phyloP scores from a whole-genome alignment of 2,888 invertebrate species.

The Phaedon cochleariae region DNA sequence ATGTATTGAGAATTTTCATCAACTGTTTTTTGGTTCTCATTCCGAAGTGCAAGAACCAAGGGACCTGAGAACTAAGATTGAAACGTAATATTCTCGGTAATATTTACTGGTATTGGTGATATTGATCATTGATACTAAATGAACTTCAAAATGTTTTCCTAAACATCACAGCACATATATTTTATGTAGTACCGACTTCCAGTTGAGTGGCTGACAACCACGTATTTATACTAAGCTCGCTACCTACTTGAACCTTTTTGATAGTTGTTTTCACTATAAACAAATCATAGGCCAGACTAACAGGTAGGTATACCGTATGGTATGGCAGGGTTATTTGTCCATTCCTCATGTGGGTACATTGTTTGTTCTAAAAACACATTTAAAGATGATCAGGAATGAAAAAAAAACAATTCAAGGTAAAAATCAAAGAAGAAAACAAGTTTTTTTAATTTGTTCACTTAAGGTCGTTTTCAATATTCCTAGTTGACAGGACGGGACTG shows the following conservation, averaged over 20 bases:
- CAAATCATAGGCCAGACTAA: not conserved
- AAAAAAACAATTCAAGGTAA: not conserved
- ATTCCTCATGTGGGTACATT: conserved; percentile 5
- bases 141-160: not conserved
- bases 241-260: not conserved
- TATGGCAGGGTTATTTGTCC: not conserved
- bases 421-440: no score
- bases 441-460: not conserved
- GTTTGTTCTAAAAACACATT: conserved; percentile 19
- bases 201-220: not conserved
- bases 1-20: no score
- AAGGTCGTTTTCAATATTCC: not conserved
- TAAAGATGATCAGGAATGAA: not conserved
- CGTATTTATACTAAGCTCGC: not conserved
- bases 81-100: no score
- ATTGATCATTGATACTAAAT: no score
- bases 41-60: no score
- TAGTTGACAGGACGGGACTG: not conserved
- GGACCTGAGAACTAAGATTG: no score
- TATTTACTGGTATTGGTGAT: no score
- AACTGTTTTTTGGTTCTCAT: no score
- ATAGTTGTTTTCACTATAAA: not conserved
- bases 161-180: not conserved
- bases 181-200: not conserved
- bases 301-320: not conserved